phyloP scores from a whole-genome alignment of 2,113 vertebrate genomes.

The Elanoides forficatus region DNA sequence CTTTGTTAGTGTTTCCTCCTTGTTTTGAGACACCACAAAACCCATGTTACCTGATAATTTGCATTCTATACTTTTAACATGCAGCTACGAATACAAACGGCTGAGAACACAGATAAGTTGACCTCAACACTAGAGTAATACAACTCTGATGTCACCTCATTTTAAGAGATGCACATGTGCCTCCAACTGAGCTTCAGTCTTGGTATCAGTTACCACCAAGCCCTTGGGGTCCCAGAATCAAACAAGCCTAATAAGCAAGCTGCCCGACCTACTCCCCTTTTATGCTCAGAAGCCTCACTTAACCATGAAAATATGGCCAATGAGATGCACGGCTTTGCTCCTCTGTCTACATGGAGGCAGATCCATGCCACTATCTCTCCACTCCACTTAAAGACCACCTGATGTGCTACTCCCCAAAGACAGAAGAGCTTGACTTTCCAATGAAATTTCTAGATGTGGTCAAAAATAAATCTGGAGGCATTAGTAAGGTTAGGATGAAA shows the following conservation, averaged over 20 bases:
- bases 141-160: background rate
- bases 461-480: background rate
- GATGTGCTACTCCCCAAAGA: background rate
- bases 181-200: background rate
- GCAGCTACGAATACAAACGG: background rate
- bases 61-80: background rate
- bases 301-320: background rate
- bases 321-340: background rate
- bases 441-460: background rate
- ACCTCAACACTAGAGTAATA: background rate
- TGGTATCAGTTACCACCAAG: background rate
- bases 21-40: background rate
- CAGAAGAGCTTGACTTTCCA: background rate
- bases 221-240: background rate
- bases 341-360: background rate
- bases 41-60: background rate
- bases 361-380: background rate
- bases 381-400: background rate
- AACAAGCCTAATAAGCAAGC: background rate
- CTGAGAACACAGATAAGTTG: background rate
- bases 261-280: background rate
- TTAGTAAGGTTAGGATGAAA: background rate
- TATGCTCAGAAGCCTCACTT: background rate
- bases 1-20: background rate
- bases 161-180: background rate